These are phyloP conservation scores for Achlya flavicornis DNA, from an alignment of 2,888 invertebrate species.

Conservation along the genomic window DNA sequence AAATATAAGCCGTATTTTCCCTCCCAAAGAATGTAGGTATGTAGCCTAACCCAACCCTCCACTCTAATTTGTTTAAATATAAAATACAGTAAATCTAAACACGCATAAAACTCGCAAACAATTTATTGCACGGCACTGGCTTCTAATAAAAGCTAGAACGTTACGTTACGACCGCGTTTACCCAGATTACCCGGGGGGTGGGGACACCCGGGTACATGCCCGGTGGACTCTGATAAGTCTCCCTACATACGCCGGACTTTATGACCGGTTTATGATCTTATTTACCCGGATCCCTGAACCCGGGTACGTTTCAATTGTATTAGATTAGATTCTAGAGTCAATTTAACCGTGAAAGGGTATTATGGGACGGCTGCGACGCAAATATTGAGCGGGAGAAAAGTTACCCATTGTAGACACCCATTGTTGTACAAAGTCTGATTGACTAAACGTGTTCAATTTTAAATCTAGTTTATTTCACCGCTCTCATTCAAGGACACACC, in stretches of 20 bases:
- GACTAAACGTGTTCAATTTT: neutral
- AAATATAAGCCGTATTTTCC: neutral
- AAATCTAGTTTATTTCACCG: neutral
- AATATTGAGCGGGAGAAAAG: neutral
- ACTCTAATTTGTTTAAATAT: neutral
- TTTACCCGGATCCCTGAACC: slow-evolving; percentile 37
- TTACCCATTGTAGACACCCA: no score
- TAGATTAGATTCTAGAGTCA: slow-evolving; percentile 15
- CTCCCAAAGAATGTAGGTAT: neutral
- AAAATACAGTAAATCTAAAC: slow-evolving; percentile 6
- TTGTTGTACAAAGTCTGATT: no score
- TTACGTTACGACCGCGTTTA: neutral
- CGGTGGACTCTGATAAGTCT: slow-evolving; percentile 1
- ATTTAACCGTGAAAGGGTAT: slow-evolving; percentile 23
- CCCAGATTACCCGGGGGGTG: neutral
- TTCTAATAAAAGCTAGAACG: neutral
- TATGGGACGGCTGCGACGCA: slow-evolving; percentile 2
- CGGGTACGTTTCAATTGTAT: slow-evolving; percentile 16
- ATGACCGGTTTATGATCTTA: slow-evolving; percentile 43
- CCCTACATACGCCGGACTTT: slow-evolving; percentile 14
- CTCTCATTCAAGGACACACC: neutral
- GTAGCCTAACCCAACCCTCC: neutral
- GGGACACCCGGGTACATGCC: neutral
- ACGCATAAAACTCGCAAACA: slow-evolving; percentile 3
- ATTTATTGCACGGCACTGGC: slow-evolving; percentile 2